Base-by-base conservation (phyloP, 2,888 invertebrate species). In the Eumerus sabulonum region DNA sequence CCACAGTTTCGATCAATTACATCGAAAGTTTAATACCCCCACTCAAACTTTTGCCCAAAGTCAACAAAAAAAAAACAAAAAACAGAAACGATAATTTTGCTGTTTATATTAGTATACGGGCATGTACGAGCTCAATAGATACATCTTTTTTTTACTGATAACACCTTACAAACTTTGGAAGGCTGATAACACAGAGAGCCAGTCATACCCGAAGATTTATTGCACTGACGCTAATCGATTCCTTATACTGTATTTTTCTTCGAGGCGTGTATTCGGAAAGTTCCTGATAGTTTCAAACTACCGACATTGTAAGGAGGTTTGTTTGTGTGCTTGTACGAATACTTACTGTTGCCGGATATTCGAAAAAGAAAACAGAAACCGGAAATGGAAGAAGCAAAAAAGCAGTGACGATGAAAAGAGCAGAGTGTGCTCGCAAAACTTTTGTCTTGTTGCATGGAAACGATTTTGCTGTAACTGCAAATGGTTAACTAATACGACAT, bases 131-230 rank as follows among this genome's bases (percentile, higher is more conserved):
- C 27, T 4, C 27, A 27, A 27, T 27, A 27, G 27, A 27, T 27
- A 27, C 27, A 27, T 7, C 7, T 27, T 27, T 27, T 27, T 27
- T 27, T 27, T 27, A 27, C 27, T 7, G 7, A 27, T 4, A 27
- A 4, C 27, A 27, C 27, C 27, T 2, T 27, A 7, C 27, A 27
- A 76, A 76, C 36, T 40, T 76, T 56, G 16, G 35, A 50, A 60
- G 35, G 35, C 51, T 44, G 66, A 71, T 76, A 76, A 44, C 59
- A 44, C 38, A 27, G 70, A 44, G 56, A 67, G 19, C 16, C 47
- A 76, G 50, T 66, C 66, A 71, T 76, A 50, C 38, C 35, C 14
- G 50, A 72, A 72, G 77, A 77, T 77, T 72, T 77, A 77, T 77
- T 67, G 77, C 53, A 72, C 42, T 36, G 42, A 0, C 53, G 9